Evolutionary conservation across 2,888 invertebrate species (phyloP).

Genomic region (Caenorhabditis afra): DNA sequence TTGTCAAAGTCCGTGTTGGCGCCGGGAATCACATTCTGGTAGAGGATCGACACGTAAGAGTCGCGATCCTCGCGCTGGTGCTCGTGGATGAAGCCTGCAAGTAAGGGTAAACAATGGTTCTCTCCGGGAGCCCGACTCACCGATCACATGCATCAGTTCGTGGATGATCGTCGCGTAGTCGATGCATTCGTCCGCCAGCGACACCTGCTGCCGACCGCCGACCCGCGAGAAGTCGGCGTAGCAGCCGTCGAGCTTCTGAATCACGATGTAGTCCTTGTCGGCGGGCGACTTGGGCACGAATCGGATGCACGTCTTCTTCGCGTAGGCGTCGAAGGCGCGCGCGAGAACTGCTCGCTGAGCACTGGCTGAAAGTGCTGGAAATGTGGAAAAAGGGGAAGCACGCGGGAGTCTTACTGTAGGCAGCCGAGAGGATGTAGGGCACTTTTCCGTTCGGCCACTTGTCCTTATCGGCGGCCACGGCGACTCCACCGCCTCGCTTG

Average conservation of each 20-base stretch:
- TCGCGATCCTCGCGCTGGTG: constrained; percentile 80
- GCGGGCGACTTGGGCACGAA: constrained; percentile 84
- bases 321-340: constrained; percentile 84
- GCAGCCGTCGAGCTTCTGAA: constrained; percentile 83
- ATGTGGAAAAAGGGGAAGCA: background rate
- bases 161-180: constrained; percentile 85
- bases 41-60: constrained; percentile 73
- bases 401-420: constrained; percentile 75
- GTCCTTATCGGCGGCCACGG: constrained; percentile 74
- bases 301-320: constrained; percentile 85
- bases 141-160: constrained; percentile 86
- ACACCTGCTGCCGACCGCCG: constrained; percentile 87
- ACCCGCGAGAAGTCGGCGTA: constrained; percentile 88
- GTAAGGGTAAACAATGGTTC: background rate
- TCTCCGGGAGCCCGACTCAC: constrained; percentile 27
- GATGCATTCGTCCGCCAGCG: constrained; percentile 83
- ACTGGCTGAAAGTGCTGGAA: constrained; percentile 63
- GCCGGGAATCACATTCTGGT: constrained; percentile 76
- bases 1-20: constrained; percentile 80
- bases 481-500: constrained; percentile 75
- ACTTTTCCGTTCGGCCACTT: constrained; percentile 80
- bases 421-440: constrained; percentile 77
- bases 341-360: constrained; percentile 82
- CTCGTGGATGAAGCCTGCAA: constrained; percentile 78
- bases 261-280: constrained; percentile 83